A percentile compares a stretch with the other conserved stretches of the same genome.
Conservation (phyloP, 2,797 vertebrate genomes). For the Peromyscus melanophrys region DNA sequence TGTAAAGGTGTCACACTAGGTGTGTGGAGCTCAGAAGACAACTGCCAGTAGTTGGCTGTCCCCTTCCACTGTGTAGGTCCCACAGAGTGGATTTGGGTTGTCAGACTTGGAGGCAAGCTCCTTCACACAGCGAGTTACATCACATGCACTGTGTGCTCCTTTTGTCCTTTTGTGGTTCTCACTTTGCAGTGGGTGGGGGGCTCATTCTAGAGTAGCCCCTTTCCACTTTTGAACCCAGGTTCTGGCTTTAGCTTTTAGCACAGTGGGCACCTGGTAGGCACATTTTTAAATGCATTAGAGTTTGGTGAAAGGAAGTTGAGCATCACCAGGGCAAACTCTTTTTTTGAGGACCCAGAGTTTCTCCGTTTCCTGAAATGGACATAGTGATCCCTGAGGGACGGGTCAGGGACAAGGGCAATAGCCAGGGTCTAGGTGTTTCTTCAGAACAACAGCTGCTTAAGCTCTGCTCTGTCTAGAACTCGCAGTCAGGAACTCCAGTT, state of each 20-base stretch:
- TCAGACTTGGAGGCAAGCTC: not conserved
- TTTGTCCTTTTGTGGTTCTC: not conserved
- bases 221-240: not conserved
- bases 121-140: not conserved
- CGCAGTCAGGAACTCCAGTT: not conserved
- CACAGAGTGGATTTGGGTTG: not conserved
- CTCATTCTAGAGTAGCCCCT: not conserved
- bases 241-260: not conserved
- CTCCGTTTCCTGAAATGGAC: not conserved
- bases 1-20: not conserved
- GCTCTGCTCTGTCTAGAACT: not conserved
- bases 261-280: not conserved
- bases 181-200: not conserved
- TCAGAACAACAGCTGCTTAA: not conserved
- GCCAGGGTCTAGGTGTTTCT: not conserved
- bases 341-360: not conserved
- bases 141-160: not conserved
- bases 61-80: not conserved
- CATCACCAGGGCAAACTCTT: not conserved
- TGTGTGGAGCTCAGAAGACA: no score
- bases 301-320: not conserved
- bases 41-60: not conserved
- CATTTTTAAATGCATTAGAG: not conserved
- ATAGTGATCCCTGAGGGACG: not conserved
- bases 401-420: not conserved